Evolutionary conservation across 2,888 invertebrate genomes (phyloP).

Genomic region (Microctonus aethiopoides): DNA sequence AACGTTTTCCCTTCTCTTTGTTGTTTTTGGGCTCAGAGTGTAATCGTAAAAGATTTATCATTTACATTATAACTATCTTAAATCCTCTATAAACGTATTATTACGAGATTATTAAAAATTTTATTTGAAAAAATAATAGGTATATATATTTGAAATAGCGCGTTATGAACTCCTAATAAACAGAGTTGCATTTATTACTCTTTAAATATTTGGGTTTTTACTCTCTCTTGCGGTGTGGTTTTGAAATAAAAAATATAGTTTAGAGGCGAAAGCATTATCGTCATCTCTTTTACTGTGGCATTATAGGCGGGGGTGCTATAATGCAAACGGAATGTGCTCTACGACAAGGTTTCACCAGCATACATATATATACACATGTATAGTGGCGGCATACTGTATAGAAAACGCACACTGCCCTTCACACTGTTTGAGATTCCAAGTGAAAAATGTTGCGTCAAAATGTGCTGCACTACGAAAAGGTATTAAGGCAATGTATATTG

Average conservation of each 20-base stretch:
- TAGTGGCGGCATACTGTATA: not conserved
- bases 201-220: conserved; percentile 30
- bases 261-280: conserved; percentile 47
- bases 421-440: conserved; percentile 29
- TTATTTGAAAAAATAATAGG: no score
- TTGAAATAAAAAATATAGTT: conserved; percentile 29
- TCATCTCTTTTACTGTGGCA: conserved; percentile 47
- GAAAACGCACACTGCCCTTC: conserved; percentile 24
- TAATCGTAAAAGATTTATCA: no score
- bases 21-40: no score
- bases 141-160: no score
- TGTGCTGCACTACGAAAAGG: conserved; percentile 13
- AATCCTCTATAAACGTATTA: not conserved
- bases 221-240: conserved; percentile 32
- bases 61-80: no score
- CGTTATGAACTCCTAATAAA: not conserved
- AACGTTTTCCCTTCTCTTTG: conserved; percentile 20
- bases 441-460: conserved; percentile 23
- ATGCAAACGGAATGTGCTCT: conserved; percentile 46
- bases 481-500: not conserved
- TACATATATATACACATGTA: conserved; percentile 1
- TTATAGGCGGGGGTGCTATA: conserved; percentile 47
- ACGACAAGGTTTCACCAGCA: conserved; percentile 37
- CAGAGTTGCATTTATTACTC: not conserved
- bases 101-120: conserved; percentile 7